A percentile compares a stretch with the other conserved stretches of the same genome.
Evolutionary conservation across 2,797 vertebrate genomes (phyloP).

Genomic region (Danio jaintianensis): DNA sequence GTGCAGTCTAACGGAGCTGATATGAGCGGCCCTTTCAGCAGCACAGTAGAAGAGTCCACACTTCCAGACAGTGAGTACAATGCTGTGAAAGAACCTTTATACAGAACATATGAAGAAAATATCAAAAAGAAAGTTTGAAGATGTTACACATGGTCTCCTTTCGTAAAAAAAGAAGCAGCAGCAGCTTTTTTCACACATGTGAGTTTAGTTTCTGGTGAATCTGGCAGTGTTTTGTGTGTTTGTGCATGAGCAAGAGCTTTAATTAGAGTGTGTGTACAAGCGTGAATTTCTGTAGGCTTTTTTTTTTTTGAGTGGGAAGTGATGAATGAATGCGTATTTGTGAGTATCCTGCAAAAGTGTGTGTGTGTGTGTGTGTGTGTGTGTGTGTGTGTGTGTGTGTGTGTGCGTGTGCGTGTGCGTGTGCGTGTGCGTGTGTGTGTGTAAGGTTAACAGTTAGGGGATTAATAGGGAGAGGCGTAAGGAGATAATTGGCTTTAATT

Average conservation of each 20-base stretch:
- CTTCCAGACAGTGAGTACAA: constrained; percentile 89
- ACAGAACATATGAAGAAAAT: not conserved
- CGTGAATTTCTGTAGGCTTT: not conserved
- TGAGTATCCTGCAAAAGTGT: constrained; percentile 40
- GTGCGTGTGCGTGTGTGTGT: constrained; percentile 36
- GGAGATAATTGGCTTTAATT: constrained; percentile 67
- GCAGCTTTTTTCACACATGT: not conserved
- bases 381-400: constrained; percentile 13
- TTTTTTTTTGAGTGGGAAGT: constrained; percentile 8
- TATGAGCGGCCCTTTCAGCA: constrained; percentile 89
- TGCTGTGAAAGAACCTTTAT: not conserved
- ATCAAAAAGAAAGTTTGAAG: constrained; percentile 5
- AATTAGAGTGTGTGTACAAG: constrained; percentile 7
- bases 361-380: constrained; percentile 38
- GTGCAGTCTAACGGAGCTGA: constrained; percentile 92
- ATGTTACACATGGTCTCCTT: not conserved
- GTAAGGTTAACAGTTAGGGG: constrained; percentile 54
- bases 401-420: constrained; percentile 6
- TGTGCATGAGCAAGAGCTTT: not conserved
- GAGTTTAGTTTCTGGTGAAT: not conserved
- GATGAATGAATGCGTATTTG: not conserved
- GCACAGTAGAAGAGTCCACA: constrained; percentile 89
- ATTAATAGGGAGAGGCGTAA: constrained; percentile 53
- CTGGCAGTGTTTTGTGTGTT: not conserved
- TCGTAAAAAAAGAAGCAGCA: not conserved